Evolutionary conservation across 1,140 invertebrate genomes (phyloP), one percentile per base, ranked within the genome.

Genomic region (fruit fly (Drosophila melanogaster)): DNA sequence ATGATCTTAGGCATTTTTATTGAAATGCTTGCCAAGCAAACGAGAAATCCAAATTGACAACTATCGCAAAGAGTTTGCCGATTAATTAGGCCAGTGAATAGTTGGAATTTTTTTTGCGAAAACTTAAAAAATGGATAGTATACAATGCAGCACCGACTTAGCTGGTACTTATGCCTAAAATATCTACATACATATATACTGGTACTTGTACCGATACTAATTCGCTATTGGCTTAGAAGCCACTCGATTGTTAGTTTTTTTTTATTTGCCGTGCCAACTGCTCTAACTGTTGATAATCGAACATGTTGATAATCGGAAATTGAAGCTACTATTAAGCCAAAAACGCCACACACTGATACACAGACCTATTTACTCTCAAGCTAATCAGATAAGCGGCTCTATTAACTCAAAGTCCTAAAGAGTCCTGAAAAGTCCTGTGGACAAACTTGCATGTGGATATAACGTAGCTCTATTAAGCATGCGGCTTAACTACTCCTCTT

Each of bases 11-110:
- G 78, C 81, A 85, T 86, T 85, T 85, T 86, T 85, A 86, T 85
- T 85, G 81, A 85, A 78, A 86, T 85, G 81, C 81, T 85, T 85
- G 57, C 70, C 61, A 87, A 69, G 41, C 19, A 60, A 50, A 44
- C 54, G 26, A 49, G 15, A 26, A 58, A 53, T 40, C 35, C 19
- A 47, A 79, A 54, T 50, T 30, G 14, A 70, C 10, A 62, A 55
- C 24, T 51, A 44, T 54, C 19, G 17, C 43, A 41, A 66, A 54
- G 37, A 49, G 15, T 26, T 26, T 24, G 46, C 40, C 67, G 56
- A 71, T 57, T 38, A 64, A 71, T 37, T 80, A 61, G 54, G 60
- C 60, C 54, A 54, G 41, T 49, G 14, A 72, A 72, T 43, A 76
- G 50, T 69, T 77, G 59, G 35, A 66, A 57, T 51, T 67, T 67